A percentile compares a stretch with the other conserved stretches of the same genome.
Evolutionary conservation across 2,797 vertebrate genomes (phyloP).

Genomic region (Muscicapa striata): DNA sequence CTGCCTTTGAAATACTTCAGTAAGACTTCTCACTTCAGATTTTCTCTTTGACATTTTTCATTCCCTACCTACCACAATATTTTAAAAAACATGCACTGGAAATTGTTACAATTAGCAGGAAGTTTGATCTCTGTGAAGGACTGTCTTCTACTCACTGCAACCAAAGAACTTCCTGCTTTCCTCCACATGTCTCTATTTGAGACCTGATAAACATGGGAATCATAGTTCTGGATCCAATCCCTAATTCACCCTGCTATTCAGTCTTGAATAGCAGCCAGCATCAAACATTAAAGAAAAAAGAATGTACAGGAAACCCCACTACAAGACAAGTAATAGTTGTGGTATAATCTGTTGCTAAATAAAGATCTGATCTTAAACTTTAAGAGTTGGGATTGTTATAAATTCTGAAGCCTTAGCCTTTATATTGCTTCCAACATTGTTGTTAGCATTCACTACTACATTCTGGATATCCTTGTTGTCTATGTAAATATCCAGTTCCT

Average conservation of each 20-base stretch:
- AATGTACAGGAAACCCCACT: constrained; percentile 44
- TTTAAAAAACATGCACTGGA: constrained; percentile 24
- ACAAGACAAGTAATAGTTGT: constrained; percentile 31
- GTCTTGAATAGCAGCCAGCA: constrained; percentile 42
- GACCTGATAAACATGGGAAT: constrained; percentile 35
- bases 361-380: constrained; percentile 27
- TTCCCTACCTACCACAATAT: constrained; percentile 25
- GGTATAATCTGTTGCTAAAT: constrained; percentile 18
- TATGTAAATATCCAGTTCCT: neutral
- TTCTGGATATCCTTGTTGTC: neutral
- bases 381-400: neutral
- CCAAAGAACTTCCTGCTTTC: constrained; percentile 52
- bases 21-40: constrained; percentile 28
- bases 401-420: neutral
- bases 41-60: constrained; percentile 30
- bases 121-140: constrained; percentile 52
- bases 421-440: neutral
- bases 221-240: constrained; percentile 5
- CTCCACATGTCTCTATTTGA: constrained; percentile 20
- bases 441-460: neutral
- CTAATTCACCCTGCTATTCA: constrained; percentile 31
- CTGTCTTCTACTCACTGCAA: constrained; percentile 28
- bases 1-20: constrained; percentile 60
- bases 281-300: constrained; percentile 33
- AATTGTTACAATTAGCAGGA: constrained; percentile 40